Evolutionary conservation across 1,140 invertebrate genomes (phyloP).

Genomic region (Steinernema khuongi): DNA sequence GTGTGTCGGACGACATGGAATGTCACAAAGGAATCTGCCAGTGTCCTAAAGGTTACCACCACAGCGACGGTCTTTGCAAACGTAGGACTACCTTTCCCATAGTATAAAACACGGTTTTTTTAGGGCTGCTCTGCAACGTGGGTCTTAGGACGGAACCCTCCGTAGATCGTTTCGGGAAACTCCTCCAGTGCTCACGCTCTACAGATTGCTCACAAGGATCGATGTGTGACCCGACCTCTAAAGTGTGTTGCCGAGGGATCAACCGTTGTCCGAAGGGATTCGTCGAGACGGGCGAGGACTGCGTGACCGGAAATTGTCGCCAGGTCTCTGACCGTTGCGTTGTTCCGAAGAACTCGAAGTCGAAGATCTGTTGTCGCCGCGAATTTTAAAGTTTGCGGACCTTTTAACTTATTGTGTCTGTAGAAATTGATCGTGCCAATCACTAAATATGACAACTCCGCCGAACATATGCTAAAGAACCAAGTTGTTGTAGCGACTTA

Average conservation of each 20-base stretch:
- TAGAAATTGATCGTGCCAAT: neutral
- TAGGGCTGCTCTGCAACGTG: slow-evolving; percentile 43
- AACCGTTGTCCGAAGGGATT: slow-evolving; percentile 49
- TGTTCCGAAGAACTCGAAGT: slow-evolving; percentile 38
- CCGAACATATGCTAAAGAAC: no score
- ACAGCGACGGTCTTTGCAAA: slow-evolving; percentile 42
- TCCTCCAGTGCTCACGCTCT: slow-evolving; percentile 37
- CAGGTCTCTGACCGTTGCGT: slow-evolving; percentile 35
- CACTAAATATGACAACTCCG: no score
- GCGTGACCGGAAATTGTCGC: slow-evolving; percentile 33
- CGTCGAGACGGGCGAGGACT: slow-evolving; percentile 46
- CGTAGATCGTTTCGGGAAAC: slow-evolving; percentile 38
- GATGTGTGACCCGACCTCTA: slow-evolving; percentile 46
- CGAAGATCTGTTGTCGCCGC: slow-evolving; percentile 39
- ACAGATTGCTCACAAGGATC: slow-evolving; percentile 44
- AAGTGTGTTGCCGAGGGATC: slow-evolving; percentile 49
- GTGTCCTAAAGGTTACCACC: slow-evolving; percentile 43
- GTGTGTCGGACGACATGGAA: slow-evolving; percentile 31
- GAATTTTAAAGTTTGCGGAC: slow-evolving; percentile 12
- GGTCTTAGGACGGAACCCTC: slow-evolving; percentile 45
- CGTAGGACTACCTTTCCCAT: slow-evolving; percentile 19
- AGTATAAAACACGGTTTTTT: slow-evolving; percentile 18
- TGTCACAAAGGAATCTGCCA: slow-evolving; percentile 40
- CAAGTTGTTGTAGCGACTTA: no score
- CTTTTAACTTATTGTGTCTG: neutral